Percentiles rank a stretch among this genome's conserved stretches.
phyloP scores from a whole-genome alignment of 2,797 vertebrate genomes.

The Sebastes oblongus region DNA sequence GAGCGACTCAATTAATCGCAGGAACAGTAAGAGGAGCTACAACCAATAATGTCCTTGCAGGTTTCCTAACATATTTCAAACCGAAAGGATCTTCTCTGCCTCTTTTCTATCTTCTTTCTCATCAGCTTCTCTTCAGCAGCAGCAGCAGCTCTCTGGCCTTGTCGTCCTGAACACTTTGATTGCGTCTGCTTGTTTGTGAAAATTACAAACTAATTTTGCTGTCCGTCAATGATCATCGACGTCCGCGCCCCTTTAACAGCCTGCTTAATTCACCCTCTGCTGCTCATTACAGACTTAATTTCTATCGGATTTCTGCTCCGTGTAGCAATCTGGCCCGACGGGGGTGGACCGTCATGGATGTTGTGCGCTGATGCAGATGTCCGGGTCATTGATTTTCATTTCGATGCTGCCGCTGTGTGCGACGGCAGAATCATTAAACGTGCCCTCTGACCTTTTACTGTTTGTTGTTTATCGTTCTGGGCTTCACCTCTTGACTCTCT shows the following conservation, averaged over 20 bases:
- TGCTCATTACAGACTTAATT: slow-evolving; percentile 32
- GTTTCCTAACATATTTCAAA: not conserved
- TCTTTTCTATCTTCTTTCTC: not conserved
- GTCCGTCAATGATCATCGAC: not conserved
- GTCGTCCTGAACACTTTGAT: not conserved
- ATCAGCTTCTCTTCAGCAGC: not conserved
- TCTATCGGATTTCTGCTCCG: slow-evolving; percentile 21
- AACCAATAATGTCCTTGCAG: too few relatives aligned
- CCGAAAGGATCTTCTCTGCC: not conserved
- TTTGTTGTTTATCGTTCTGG: not conserved
- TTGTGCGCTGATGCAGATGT: not conserved
- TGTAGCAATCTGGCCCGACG: not conserved
- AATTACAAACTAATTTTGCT: slow-evolving; percentile 16
- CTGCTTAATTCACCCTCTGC: slow-evolving; percentile 9
- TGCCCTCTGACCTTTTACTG: slow-evolving; percentile 6
- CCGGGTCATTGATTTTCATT: slow-evolving; percentile 15
- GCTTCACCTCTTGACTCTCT: not conserved
- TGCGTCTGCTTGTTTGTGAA: slow-evolving; percentile 7
- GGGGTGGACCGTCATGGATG: not conserved
- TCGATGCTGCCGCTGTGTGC: not conserved
- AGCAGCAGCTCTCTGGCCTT: not conserved
- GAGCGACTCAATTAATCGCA: not conserved
- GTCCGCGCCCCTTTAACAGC: not conserved
- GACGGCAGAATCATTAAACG: slow-evolving; percentile 4
- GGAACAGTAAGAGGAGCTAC: not conserved